Conservation (phyloP, 2,888 invertebrate genomes). For the Disparrhopalites patrizii region DNA sequence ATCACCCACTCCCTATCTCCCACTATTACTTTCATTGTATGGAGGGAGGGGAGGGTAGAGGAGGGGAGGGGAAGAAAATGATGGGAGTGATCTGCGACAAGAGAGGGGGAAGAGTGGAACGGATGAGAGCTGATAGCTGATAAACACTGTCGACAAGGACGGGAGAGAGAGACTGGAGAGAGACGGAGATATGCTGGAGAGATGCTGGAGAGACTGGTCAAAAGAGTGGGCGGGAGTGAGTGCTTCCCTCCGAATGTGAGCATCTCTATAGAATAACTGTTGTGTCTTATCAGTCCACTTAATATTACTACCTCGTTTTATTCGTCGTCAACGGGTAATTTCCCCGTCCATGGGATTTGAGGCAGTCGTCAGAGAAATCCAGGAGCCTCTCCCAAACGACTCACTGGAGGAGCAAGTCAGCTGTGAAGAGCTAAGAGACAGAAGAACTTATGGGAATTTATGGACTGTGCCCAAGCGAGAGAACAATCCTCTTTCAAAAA, state of each 20-base stretch:
- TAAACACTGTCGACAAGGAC: background rate
- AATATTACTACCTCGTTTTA: conserved; percentile 24
- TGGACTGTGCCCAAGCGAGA: conserved; percentile 7
- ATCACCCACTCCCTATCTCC: background rate
- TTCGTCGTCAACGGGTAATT: conserved; percentile 19
- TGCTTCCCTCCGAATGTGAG: background rate
- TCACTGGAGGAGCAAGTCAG: background rate
- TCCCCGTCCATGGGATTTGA: background rate
- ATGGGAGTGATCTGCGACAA: no score
- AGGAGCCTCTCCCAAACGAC: no score
- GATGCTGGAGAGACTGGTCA: background rate
- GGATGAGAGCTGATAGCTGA: background rate
- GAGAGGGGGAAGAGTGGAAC: no score
- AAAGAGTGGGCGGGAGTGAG: background rate
- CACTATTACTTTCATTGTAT: background rate
- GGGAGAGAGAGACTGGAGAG: background rate
- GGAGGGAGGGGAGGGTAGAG: background rate
- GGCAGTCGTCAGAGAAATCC: background rate
- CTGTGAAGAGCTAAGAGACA: background rate
- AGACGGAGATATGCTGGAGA: background rate
- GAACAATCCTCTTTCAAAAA: no score
- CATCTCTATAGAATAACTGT: no score
- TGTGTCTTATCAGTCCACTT: conserved; percentile 4
- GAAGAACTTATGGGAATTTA: conserved; percentile 13
- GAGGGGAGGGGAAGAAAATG: no score